These are phyloP conservation scores for Scyliorhinus canicula DNA, from an alignment of 2,797 vertebrate genomes.

Conservation along the genomic window DNA sequence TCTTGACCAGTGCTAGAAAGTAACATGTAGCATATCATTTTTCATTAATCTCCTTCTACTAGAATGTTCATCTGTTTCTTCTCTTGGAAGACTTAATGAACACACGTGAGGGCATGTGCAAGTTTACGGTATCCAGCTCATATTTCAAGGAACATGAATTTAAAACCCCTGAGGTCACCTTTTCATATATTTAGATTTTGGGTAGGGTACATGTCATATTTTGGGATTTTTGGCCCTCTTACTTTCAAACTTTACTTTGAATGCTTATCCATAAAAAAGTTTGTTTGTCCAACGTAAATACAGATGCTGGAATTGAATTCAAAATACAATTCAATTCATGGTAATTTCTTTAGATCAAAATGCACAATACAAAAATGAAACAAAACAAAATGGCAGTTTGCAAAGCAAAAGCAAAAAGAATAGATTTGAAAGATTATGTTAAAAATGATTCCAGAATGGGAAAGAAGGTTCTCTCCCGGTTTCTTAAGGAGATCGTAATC, in stretches of 20 bases:
- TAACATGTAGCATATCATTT: neutral
- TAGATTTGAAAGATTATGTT: too few relatives aligned
- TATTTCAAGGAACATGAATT: neutral
- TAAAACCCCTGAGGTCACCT: neutral
- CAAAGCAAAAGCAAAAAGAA: too few relatives aligned
- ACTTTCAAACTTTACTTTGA: neutral
- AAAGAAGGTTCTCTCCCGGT: too few relatives aligned
- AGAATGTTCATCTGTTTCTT: neutral
- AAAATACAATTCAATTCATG: too few relatives aligned
- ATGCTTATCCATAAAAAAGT: too few relatives aligned
- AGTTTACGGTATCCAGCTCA: neutral
- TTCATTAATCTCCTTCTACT: neutral
- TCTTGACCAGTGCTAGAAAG: neutral
- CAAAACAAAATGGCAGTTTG: too few relatives aligned
- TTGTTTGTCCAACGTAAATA: too few relatives aligned
- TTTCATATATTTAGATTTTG: neutral
- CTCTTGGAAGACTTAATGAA: neutral
- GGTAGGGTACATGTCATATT: neutral
- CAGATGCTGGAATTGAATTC: too few relatives aligned
- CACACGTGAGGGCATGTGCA: neutral
- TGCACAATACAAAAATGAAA: too few relatives aligned
- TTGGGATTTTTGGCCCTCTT: neutral
- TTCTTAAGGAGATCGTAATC: too few relatives aligned
- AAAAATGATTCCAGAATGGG: too few relatives aligned
- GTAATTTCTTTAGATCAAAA: too few relatives aligned